phyloP scores from a whole-genome alignment of 1,140 invertebrate species.

The Argopecten irradians region DNA sequence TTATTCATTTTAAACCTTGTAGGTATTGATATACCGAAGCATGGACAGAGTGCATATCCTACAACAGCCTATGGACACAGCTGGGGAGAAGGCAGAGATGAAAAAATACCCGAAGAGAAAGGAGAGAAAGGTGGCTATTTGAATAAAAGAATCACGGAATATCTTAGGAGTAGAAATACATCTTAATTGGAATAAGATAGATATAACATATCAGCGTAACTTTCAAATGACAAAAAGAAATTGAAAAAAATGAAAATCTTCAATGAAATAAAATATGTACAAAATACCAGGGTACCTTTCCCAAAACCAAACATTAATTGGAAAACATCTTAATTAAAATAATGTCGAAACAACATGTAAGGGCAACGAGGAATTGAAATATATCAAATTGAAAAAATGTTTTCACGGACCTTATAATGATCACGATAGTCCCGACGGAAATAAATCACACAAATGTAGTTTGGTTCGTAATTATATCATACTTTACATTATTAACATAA shows the following conservation, averaged over 20 bases:
- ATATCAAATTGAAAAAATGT: no score
- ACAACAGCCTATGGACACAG: constrained; percentile 74
- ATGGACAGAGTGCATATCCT: constrained; percentile 79
- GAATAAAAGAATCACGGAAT: background rate
- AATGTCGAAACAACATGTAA: no score
- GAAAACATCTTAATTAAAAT: no score
- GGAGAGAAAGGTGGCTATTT: background rate
- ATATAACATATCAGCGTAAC: background rate
- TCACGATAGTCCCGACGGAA: no score
- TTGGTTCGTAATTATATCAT: no score
- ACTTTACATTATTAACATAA: no score
- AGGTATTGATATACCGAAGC: constrained; percentile 79
- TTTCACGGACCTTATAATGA: no score
- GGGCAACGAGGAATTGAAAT: no score
- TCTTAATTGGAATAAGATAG: background rate
- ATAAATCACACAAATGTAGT: no score
- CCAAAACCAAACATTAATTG: no score
- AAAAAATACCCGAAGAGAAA: background rate
- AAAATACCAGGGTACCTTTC: no score
- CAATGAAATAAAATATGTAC: no score
- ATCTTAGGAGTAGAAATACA: background rate
- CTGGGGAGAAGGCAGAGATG: constrained; percentile 63
- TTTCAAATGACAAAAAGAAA: background rate
- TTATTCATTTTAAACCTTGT: background rate
- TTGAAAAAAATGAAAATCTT: background rate